A percentile compares a stretch with the other conserved stretches of the same genome.
phyloP scores from a whole-genome alignment of 2,113 vertebrate genomes.

The Hassar affinis region DNA sequence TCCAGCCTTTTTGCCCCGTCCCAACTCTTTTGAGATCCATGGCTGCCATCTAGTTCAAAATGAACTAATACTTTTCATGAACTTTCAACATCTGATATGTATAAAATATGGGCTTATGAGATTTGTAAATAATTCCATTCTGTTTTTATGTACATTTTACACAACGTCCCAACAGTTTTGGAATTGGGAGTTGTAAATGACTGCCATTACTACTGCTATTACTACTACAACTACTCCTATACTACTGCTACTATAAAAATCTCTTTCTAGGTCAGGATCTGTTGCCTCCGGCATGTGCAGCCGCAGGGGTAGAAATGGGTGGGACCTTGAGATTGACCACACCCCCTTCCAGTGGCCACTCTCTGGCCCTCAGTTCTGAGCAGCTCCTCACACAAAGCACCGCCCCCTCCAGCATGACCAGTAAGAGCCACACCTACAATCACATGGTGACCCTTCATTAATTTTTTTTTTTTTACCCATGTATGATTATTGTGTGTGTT shows the following conservation, averaged over 20 bases:
- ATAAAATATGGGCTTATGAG: no score
- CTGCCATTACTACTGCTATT: neutral
- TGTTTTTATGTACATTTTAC: no score
- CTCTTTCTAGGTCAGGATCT: slow-evolving; percentile 79
- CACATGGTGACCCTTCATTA: neutral
- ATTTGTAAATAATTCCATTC: no score
- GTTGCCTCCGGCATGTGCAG: slow-evolving; percentile 73
- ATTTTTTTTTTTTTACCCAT: no score
- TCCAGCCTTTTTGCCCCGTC: no score
- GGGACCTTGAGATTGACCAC: slow-evolving; percentile 75
- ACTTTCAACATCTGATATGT: no score
- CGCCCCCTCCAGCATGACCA: slow-evolving; percentile 65
- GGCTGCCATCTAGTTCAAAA: no score
- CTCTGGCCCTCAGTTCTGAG: slow-evolving; percentile 79
- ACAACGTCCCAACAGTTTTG: no score
- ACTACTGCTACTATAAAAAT: neutral
- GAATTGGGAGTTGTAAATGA: neutral
- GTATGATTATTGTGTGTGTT: neutral
- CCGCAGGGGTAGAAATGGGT: slow-evolving; percentile 72
- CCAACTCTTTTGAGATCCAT: no score
- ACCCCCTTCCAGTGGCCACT: slow-evolving; percentile 67
- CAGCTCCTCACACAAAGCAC: slow-evolving; percentile 82
- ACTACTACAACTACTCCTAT: no score
- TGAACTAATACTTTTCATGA: no score
- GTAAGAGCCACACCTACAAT: slow-evolving; percentile 48